A percentile compares a stretch with the other conserved stretches of the same genome.
Conservation (phyloP, 2,797 vertebrate species). For the Lagodon rhomboides region DNA sequence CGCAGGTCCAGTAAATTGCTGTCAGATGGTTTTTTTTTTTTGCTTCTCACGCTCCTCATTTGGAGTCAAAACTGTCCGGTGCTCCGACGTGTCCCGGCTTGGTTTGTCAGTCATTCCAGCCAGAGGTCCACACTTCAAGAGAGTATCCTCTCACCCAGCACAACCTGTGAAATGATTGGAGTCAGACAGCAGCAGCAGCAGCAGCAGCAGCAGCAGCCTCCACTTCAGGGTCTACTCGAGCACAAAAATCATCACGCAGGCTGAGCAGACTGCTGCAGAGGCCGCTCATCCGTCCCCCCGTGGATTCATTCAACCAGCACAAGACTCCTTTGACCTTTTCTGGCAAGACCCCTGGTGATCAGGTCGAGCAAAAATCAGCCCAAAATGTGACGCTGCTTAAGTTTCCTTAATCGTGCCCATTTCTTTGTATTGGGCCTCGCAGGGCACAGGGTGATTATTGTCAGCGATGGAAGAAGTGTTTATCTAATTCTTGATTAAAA, state of each 20-base stretch:
- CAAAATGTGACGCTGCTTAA: conserved; percentile 7
- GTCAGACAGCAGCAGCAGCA: conserved; percentile 41
- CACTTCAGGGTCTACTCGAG: conserved; percentile 39
- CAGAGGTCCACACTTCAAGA: conserved; percentile 34
- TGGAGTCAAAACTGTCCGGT: conserved; percentile 30
- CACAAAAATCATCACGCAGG: conserved; percentile 38
- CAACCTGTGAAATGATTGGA: conserved; percentile 37
- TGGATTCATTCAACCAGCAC: conserved; percentile 29
- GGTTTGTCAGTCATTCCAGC: conserved; percentile 35
- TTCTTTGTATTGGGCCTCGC: background rate
- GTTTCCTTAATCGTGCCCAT: background rate
- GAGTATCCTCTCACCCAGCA: conserved; percentile 34
- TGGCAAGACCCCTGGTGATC: background rate
- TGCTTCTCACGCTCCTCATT: conserved; percentile 51
- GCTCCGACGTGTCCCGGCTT: conserved; percentile 11
- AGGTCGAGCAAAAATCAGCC: background rate
- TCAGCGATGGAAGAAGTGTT: background rate
- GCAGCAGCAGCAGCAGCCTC: conserved; percentile 34
- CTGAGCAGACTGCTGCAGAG: conserved; percentile 34
- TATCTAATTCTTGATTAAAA: no score
- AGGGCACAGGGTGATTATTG: background rate
- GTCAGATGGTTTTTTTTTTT: conserved; percentile 43
- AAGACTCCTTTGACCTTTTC: conserved; percentile 30
- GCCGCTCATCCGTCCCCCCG: background rate
- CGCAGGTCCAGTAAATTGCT: conserved; percentile 52